These are phyloP conservation scores for Numenius arquata DNA, from an alignment of 2,113 vertebrate genomes.

Conservation along the genomic window DNA sequence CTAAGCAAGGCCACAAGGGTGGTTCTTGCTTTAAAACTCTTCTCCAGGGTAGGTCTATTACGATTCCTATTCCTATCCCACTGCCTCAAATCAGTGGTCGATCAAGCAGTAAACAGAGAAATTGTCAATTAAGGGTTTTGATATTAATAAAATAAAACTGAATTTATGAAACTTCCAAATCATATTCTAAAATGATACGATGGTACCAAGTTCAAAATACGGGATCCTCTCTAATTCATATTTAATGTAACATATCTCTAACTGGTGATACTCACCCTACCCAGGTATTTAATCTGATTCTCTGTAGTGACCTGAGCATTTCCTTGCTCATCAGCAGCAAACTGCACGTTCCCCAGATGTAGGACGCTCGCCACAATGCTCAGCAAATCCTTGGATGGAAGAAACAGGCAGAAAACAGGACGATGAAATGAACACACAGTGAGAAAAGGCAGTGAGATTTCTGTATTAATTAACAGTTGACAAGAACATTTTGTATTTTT, in stretches of 20 bases:
- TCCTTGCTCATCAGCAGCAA: conserved; percentile 86
- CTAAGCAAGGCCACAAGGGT: background rate
- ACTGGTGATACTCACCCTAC: conserved; percentile 79
- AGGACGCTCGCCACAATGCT: conserved; percentile 94
- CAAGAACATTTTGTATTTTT: background rate
- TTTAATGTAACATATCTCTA: accelerated
- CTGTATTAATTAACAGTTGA: background rate
- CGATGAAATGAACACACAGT: background rate
- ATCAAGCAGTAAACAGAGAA: background rate
- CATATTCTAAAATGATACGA: background rate
- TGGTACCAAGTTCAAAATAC: background rate
- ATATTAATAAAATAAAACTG: background rate
- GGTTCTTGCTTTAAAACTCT: background rate
- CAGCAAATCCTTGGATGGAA: conserved; percentile 83
- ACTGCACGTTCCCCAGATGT: conserved; percentile 95
- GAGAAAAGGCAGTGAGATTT: background rate
- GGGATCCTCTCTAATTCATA: background rate
- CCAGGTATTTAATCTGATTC: conserved; percentile 94
- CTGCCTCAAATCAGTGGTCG: background rate
- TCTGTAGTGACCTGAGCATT: conserved; percentile 88
- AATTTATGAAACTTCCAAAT: background rate
- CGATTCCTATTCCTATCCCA: background rate
- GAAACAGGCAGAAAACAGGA: background rate
- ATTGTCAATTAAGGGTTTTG: background rate
- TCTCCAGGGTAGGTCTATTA: background rate